Conservation (phyloP, 2,113 vertebrate genomes). For the Dendrocopos noguchii region DNA sequence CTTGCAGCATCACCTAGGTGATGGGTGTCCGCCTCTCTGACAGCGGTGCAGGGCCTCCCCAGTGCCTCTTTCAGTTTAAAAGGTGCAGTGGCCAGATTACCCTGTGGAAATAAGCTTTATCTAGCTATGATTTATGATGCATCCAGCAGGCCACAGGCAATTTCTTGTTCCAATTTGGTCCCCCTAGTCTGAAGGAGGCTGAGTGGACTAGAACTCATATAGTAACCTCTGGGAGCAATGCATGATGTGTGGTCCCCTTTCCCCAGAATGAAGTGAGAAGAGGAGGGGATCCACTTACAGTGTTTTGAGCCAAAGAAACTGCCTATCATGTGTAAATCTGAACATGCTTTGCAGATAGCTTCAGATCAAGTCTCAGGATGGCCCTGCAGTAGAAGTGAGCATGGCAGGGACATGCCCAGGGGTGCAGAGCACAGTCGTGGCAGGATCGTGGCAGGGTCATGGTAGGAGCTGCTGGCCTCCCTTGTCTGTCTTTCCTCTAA, state of each 20-base stretch:
- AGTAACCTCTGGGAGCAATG: neutral
- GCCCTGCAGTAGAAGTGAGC: neutral
- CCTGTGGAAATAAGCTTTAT: neutral
- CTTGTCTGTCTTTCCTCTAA: neutral
- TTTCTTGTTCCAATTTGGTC: neutral
- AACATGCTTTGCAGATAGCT: neutral
- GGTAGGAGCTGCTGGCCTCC: neutral
- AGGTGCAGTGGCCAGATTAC: neutral
- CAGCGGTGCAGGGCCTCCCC: neutral
- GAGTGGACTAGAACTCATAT: neutral
- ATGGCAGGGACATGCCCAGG: fast-evolving
- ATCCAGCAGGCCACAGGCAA: neutral
- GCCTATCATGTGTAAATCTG: neutral
- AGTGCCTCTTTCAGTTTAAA: neutral
- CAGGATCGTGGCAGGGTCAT: neutral
- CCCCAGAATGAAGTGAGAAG: neutral
- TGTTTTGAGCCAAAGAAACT: neutral
- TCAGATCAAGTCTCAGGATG: neutral
- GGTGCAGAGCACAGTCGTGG: neutral
- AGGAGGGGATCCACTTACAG: neutral
- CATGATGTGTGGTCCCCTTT: neutral
- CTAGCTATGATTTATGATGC: neutral
- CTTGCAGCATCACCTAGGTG: neutral
- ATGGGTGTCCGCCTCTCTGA: neutral
- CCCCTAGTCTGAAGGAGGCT: neutral